Percentiles rank a stretch among this genome's conserved stretches.
Conservation (phyloP, 2,113 vertebrate species). For the Podilymbus podiceps region DNA sequence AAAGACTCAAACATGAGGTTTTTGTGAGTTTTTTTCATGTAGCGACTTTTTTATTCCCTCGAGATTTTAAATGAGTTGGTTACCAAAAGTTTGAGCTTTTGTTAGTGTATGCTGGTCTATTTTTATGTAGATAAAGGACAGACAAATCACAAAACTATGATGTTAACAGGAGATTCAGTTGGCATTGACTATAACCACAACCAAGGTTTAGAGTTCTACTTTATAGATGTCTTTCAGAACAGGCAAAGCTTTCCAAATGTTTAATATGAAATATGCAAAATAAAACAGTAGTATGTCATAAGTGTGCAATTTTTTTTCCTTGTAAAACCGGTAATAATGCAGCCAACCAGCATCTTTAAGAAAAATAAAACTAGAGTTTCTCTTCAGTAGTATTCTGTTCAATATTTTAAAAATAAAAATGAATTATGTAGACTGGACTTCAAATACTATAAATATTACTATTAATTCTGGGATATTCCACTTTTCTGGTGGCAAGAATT, state of each 20-base stretch:
- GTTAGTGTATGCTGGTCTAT: background rate
- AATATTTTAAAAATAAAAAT: slow-evolving; percentile 2
- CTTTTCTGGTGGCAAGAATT: background rate
- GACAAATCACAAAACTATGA: background rate
- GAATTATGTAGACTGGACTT: background rate
- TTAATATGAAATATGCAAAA: slow-evolving; percentile 20
- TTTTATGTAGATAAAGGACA: background rate
- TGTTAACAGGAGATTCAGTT: background rate
- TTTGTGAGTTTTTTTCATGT: background rate
- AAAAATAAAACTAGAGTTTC: background rate
- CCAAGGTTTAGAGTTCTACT: background rate
- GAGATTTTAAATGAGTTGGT: background rate
- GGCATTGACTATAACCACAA: background rate
- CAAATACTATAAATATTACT: background rate
- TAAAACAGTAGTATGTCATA: background rate
- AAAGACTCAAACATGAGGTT: background rate
- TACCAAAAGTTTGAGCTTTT: background rate
- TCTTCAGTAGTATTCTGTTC: background rate
- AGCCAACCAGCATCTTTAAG: background rate
- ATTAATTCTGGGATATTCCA: background rate
- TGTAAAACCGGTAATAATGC: background rate
- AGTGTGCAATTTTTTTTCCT: background rate
- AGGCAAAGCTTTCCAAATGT: background rate
- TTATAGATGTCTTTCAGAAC: background rate
- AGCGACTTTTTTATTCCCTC: background rate